Conservation (phyloP, 2,113 vertebrate genomes). For the Forbesichthys papilliferus region DNA sequence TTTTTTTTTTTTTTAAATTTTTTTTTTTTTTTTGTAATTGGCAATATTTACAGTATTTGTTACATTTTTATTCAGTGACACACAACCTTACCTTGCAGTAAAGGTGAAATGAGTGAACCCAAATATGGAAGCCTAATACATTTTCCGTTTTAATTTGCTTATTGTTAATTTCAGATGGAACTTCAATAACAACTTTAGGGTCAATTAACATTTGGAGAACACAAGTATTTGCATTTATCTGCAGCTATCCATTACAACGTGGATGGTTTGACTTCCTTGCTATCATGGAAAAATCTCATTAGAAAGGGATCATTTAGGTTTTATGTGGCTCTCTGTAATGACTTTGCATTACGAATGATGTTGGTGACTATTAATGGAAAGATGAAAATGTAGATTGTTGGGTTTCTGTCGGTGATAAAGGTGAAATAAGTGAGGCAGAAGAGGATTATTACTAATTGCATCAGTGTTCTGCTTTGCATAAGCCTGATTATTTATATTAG, state of each 20-base stretch:
- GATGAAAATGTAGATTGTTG: slow-evolving; percentile 33
- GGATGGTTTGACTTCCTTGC: neutral
- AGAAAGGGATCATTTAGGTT: slow-evolving; percentile 49
- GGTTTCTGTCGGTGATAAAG: slow-evolving; percentile 41
- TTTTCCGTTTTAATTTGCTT: no score
- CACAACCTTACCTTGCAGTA: no score
- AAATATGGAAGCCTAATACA: no score
- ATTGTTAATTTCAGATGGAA: no score
- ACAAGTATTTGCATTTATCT: slow-evolving; percentile 9
- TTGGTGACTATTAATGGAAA: slow-evolving; percentile 31
- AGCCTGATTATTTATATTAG: neutral
- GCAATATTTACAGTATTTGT: no score
- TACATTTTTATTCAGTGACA: no score
- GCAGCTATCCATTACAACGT: slow-evolving; percentile 1
- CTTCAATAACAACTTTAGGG: neutral
- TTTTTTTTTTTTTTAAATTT: no score
- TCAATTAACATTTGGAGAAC: neutral
- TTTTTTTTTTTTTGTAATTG: no score
- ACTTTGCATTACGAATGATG: slow-evolving; percentile 36
- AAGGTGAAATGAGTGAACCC: no score
- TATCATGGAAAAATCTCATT: slow-evolving; percentile 38
- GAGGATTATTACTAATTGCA: slow-evolving; percentile 4
- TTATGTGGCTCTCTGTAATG: slow-evolving; percentile 22
- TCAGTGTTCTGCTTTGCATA: slow-evolving; percentile 33
- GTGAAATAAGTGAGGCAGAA: slow-evolving; percentile 16